These are phyloP conservation scores for Anastatus disparis DNA, from an alignment of 1,140 invertebrate species.

Conservation along the genomic window DNA sequence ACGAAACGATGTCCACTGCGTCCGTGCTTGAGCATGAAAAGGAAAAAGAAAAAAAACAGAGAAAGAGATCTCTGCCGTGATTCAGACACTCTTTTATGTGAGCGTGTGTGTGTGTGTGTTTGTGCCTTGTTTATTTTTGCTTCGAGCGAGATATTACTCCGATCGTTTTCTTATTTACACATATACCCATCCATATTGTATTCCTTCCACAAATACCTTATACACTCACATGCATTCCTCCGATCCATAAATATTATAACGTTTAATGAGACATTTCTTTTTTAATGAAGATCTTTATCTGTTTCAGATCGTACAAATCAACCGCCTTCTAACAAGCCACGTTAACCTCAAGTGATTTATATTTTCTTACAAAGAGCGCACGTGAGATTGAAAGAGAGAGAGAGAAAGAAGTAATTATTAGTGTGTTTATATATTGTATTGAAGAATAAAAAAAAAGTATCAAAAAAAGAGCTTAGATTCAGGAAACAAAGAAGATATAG, in stretches of 20 bases:
- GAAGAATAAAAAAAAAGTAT: no score
- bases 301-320: slow-evolving; percentile 69
- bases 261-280: slow-evolving; percentile 24
- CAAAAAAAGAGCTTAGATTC: slow-evolving; percentile 57
- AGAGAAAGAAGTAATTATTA: slow-evolving; percentile 57
- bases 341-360: slow-evolving; percentile 70
- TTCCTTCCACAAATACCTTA: background rate
- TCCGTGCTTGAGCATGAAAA: no score
- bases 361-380: slow-evolving; percentile 64
- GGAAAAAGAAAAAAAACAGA: no score
- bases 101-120: no score
- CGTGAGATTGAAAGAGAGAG: slow-evolving; percentile 44
- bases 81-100: slow-evolving; percentile 6
- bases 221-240: background rate
- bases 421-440: slow-evolving; percentile 67
- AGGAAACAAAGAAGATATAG: slow-evolving; percentile 57
- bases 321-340: slow-evolving; percentile 68
- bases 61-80: slow-evolving; percentile 33
- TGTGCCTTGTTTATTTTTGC: slow-evolving; percentile 29
- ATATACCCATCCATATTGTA: background rate
- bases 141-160: slow-evolving; percentile 12
- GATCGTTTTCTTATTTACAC: background rate
- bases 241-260: slow-evolving; percentile 2
- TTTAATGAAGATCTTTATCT: slow-evolving; percentile 17
- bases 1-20: slow-evolving; percentile 39